Percentiles rank a stretch among this genome's conserved stretches.
Evolutionary conservation across 2,797 vertebrate species (phyloP).

Genomic region (Poecile montanus): DNA sequence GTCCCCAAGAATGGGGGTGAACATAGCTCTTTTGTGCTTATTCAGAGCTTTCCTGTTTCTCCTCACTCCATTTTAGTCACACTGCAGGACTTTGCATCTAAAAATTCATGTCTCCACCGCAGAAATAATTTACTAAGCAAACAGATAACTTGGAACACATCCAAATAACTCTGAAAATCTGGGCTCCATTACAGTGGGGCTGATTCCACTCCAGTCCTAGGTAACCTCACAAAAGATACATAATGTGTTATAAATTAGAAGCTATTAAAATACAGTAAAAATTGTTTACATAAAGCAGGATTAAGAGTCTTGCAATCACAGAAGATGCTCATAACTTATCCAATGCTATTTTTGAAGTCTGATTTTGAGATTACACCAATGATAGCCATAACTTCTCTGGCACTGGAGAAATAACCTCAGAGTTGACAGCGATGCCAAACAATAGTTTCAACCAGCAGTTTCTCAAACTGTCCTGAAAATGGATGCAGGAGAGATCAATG

Average conservation of each 20-base stretch:
- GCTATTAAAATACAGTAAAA: conserved; percentile 1
- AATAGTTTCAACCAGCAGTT: not conserved
- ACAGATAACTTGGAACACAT: not conserved
- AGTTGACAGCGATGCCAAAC: not conserved
- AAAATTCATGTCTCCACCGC: not conserved
- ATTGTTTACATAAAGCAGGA: not conserved
- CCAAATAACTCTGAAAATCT: not conserved
- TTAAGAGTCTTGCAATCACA: not conserved
- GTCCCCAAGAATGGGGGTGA: not conserved
- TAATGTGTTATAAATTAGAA: not conserved
- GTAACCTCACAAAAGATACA: not conserved
- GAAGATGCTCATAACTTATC: not conserved
- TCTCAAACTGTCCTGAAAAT: not conserved
- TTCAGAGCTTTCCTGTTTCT: not conserved
- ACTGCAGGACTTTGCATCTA: not conserved
- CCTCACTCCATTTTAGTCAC: not conserved
- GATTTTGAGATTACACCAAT: not conserved
- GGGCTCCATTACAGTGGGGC: not conserved
- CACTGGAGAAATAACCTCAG: not conserved
- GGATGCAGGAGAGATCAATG: not conserved
- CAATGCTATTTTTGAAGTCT: not conserved
- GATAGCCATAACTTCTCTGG: not conserved
- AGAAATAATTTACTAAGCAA: not conserved
- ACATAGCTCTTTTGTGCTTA: not conserved
- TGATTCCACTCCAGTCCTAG: not conserved